A percentile compares a stretch with the other conserved stretches of the same genome.
Evolutionary conservation across 1,140 invertebrate genomes (phyloP).

Genomic region (Drosophila setifemur): DNA sequence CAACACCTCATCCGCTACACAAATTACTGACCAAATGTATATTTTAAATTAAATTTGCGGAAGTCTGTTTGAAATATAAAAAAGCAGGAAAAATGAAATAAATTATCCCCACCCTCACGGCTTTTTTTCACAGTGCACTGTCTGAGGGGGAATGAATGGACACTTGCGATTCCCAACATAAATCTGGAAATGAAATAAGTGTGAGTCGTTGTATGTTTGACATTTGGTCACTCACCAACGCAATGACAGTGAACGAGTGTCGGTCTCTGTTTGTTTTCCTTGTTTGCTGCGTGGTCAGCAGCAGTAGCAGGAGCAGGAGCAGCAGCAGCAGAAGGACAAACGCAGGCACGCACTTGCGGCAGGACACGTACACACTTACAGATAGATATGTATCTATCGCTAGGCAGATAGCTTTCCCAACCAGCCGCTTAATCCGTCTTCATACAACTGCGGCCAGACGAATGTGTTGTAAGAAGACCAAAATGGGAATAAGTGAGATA

Average conservation of each 20-base stretch:
- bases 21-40: no score
- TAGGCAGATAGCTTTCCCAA: background rate
- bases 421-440: background rate
- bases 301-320: constrained; percentile 50
- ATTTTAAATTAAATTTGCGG: no score
- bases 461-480: constrained; percentile 14
- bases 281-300: constrained; percentile 54
- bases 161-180: constrained; percentile 53
- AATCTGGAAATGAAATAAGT: constrained; percentile 78
- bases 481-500: constrained; percentile 75
- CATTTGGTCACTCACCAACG: constrained; percentile 70
- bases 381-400: background rate
- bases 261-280: constrained; percentile 12
- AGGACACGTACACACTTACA: constrained; percentile 21
- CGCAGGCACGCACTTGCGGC: background rate
- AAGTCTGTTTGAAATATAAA: no score
- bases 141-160: constrained; percentile 4
- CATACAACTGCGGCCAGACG: constrained; percentile 11
- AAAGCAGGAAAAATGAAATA: no score
- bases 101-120: no score
- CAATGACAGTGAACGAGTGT: constrained; percentile 50
- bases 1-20: no score
- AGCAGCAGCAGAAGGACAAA: constrained; percentile 59
- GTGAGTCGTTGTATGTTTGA: constrained; percentile 71
- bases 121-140: constrained; percentile 4